These are phyloP conservation scores for Diaperis boleti DNA, from an alignment of 2,888 invertebrate genomes.

Conservation along the genomic window DNA sequence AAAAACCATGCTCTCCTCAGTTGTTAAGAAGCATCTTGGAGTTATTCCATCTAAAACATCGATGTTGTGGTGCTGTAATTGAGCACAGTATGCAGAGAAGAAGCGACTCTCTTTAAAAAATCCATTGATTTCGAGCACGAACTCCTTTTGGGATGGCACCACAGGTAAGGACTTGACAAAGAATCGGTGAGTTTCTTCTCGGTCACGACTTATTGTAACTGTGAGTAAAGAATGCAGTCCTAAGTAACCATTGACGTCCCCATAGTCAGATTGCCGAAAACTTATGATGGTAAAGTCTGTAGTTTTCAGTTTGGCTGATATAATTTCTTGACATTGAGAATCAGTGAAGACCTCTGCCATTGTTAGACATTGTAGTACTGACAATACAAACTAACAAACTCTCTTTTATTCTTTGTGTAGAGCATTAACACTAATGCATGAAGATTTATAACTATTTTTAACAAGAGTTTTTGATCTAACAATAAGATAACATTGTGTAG, in stretches of 20 bases:
- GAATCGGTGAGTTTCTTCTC: slow-evolving; percentile 58
- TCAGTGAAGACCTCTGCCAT: not conserved
- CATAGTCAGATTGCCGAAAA: slow-evolving; percentile 28
- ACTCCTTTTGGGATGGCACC: slow-evolving; percentile 68
- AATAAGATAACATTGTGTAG: not conserved
- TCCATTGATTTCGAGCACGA: slow-evolving; percentile 63
- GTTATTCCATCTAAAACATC: slow-evolving; percentile 54
- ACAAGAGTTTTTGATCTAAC: too few relatives aligned
- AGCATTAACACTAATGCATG: too few relatives aligned
- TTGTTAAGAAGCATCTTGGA: slow-evolving; percentile 59
- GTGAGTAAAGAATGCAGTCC: slow-evolving; percentile 51
- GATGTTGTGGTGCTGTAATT: slow-evolving; percentile 58
- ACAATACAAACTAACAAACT: too few relatives aligned
- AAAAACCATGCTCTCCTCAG: slow-evolving; percentile 59
- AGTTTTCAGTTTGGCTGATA: slow-evolving; percentile 31
- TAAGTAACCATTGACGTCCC: slow-evolving; percentile 48
- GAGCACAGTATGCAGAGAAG: slow-evolving; percentile 65
- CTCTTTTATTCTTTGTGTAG: too few relatives aligned
- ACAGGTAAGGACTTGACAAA: slow-evolving; percentile 74
- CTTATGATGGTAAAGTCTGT: slow-evolving; percentile 25
- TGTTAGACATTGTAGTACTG: not conserved
- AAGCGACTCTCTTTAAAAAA: slow-evolving; percentile 68
- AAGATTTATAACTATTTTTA: too few relatives aligned
- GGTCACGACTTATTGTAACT: slow-evolving; percentile 23
- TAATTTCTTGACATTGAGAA: slow-evolving; percentile 37